Base-by-base conservation (phyloP, 2,113 vertebrate genomes). In the Engraulis encrasicolus region DNA sequence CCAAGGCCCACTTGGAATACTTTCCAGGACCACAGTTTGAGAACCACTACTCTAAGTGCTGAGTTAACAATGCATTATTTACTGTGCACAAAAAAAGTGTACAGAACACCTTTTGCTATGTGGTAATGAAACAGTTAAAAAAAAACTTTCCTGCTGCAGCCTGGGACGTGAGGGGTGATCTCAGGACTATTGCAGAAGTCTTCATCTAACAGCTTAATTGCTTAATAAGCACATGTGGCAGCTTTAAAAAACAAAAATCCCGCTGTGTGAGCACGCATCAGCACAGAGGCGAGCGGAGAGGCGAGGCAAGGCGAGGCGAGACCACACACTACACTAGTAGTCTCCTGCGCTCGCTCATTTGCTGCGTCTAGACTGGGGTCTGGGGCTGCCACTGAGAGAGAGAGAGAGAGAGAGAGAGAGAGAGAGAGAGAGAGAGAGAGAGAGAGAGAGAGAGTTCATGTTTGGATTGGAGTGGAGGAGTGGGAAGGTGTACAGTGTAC, bases 401-500 rank as follows among this genome's bases (percentile, higher is more conserved):
- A n/a, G n/a, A n/a, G n/a, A n/a, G n/a, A n/a, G n/a, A n/a, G n/a
- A n/a, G n/a, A n/a, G n/a, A n/a, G n/a, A n/a, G n/a, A n/a, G n/a
- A n/a, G n/a, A n/a, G n/a, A n/a, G n/a, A n/a, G n/a, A n/a, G n/a
- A n/a, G n/a, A n/a, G n/a, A n/a, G n/a, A n/a, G n/a, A n/a, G n/a
- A n/a, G n/a, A n/a, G n/a, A n/a, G n/a, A n/a, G n/a, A n/a, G n/a
- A n/a, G 31, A 74, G 66, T 74, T 12, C 4, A 82, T 79, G 79
- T 78, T 54, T 77, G 71, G 49, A n/a, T n/a, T n/a, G n/a, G n/a
- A n/a, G n/a, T n/a, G n/a, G n/a, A n/a, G n/a, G n/a, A 45, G 61
- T 79, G 74, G 81, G 79, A 50, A 38, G 34, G 50, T 80, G 58
- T 66, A 81, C 27, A 20, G 20, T 19, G 66, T 37, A 88, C n/a